These are phyloP conservation scores for Syngnathoides biaculeatus DNA, from an alignment of 2,113 vertebrate species.

Conservation along the genomic window DNA sequence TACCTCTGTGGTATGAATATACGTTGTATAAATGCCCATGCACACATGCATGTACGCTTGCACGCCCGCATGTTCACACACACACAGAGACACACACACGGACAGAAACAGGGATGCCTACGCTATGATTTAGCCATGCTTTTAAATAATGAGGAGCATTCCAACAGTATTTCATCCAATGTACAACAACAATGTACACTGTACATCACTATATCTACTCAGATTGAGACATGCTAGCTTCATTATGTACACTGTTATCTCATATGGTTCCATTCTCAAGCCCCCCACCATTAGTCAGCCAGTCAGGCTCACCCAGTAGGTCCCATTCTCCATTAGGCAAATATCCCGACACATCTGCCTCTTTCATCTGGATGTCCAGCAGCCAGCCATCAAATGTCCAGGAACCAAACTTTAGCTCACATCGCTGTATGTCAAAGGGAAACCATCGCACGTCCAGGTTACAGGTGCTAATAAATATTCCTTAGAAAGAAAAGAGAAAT, in stretches of 20 bases:
- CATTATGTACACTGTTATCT: too few species aligned
- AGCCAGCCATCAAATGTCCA: constrained; percentile 80
- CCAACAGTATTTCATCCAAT: neutral
- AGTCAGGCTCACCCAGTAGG: constrained; percentile 66
- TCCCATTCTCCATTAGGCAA: constrained; percentile 80
- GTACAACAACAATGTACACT: too few species aligned
- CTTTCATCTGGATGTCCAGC: constrained; percentile 78
- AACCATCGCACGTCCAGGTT: constrained; percentile 79
- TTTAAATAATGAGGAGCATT: neutral
- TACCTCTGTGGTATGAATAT: neutral
- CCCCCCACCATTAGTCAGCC: neutral
- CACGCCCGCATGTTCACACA: too few species aligned
- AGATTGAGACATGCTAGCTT: too few species aligned
- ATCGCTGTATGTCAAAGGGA: constrained; percentile 78
- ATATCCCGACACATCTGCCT: constrained; percentile 76
- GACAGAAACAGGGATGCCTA: neutral
- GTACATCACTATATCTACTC: too few species aligned
- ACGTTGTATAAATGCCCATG: too few species aligned
- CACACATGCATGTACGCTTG: too few species aligned
- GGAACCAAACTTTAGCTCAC: constrained; percentile 78
- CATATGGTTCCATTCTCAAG: too few species aligned
- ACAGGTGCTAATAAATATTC: constrained; percentile 78
- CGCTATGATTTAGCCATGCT: neutral
- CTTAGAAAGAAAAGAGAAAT: constrained; percentile 33
- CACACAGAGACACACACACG: too few species aligned